These are phyloP conservation scores for Anthopleura sola DNA, from an alignment of 64 coral and sea anemone species.

Conservation along the genomic window DNA sequence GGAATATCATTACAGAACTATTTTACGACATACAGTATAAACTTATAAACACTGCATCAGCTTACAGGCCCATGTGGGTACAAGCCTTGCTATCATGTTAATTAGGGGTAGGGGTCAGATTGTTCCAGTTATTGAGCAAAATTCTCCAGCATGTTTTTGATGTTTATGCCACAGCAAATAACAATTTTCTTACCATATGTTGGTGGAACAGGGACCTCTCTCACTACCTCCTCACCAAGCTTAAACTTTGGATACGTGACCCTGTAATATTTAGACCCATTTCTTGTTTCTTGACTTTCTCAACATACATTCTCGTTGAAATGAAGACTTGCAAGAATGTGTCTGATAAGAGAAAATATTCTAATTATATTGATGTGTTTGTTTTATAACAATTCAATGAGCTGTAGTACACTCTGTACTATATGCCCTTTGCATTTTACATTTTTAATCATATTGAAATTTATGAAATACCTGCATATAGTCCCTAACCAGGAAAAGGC, in stretches of 20 bases:
- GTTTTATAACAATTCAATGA: no score
- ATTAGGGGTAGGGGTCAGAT: no score
- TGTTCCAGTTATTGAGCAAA: no score
- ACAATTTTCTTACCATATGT: conserved; percentile 41
- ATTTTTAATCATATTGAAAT: background rate
- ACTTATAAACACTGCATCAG: background rate
- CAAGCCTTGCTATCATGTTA: background rate
- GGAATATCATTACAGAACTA: background rate
- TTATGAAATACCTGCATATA: background rate
- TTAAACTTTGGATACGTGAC: conserved; percentile 51
- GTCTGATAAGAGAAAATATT: conserved; percentile 30
- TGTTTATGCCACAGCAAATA: background rate
- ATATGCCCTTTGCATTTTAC: background rate
- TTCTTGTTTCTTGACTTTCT: conserved; percentile 22
- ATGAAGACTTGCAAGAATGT: conserved; percentile 39
- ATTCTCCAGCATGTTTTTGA: no score
- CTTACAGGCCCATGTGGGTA: background rate
- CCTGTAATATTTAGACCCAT: conserved; percentile 16
- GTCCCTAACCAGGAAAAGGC: conserved; percentile 10
- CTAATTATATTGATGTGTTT: no score
- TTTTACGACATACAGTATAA: background rate
- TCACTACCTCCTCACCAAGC: conserved; percentile 18
- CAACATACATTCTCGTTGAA: conserved; percentile 52
- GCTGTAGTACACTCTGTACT: background rate
- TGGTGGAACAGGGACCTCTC: conserved; percentile 42